Conservation (phyloP, 2,113 vertebrate genomes). For the Alosa alosa region DNA sequence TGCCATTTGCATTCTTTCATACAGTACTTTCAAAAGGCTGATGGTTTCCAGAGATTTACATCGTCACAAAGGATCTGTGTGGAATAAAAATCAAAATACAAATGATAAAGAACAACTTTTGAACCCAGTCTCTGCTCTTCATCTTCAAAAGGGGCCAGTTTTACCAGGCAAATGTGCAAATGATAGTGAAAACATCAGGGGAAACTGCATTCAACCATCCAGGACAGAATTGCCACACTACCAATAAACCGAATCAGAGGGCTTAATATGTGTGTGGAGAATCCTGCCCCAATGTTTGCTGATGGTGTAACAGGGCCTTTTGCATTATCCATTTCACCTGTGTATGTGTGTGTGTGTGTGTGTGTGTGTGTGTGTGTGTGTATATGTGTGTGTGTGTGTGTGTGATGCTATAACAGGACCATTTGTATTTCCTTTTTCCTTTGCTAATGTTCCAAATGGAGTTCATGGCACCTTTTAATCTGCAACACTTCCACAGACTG, state of each 20-base stretch:
- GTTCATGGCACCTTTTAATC: neutral
- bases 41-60: neutral
- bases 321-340: neutral
- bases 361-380: neutral
- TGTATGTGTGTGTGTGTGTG: neutral
- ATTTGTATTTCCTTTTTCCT: neutral
- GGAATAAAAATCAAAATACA: neutral
- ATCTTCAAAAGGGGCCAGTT: neutral
- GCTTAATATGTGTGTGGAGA: neutral
- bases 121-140: neutral
- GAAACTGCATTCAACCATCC: neutral
- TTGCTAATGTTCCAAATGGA: neutral
- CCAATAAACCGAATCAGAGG: neutral
- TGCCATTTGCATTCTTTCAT: neutral
- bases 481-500: neutral
- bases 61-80: neutral
- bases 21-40: neutral
- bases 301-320: neutral
- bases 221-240: neutral
- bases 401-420: neutral
- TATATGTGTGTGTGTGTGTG: no score
- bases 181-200: neutral
- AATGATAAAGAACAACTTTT: neutral
- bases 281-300: neutral
- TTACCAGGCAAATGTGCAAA: neutral